Evolutionary conservation across 2,797 vertebrate genomes (phyloP), one percentile per base, ranked within the genome.

Genomic region (Moxostoma hubbsi): DNA sequence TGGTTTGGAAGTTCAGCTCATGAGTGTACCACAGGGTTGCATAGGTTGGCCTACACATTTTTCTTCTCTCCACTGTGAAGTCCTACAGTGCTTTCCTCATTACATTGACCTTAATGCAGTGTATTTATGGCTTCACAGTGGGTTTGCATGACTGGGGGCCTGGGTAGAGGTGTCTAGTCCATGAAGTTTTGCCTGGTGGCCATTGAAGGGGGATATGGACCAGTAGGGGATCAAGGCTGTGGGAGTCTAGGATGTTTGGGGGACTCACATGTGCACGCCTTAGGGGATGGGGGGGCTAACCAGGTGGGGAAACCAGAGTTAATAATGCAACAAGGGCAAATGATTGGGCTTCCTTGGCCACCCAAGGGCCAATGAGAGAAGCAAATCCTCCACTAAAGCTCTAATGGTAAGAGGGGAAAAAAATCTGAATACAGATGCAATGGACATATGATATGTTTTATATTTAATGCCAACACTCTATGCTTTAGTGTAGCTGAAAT

Each of bases 41-140:
- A 69, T 82, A 70, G 49, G 73, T 73, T 57, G 72, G 45, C 75
- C 62, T 36, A 81, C 71, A 62, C 58, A 47, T 77, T 71, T 83
- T 71, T 45, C 65, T 53, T 54, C 36, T 54, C 57, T 68, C 73
- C 67, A 36, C 73, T 76, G 71, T 73, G 81, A 55, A 61, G 72
- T 69, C 70, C 81, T 77, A 81, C 83, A 69, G 81, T 73, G 76
- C 53, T 79, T 79, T 75, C 73, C 81, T 84, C 76, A 84, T 86
- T 86, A 86, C 76, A 81, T 85, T 54, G 79, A 66, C 80, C 75
- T 81, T 83, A 84, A 84, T 80, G 75, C 81, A 50, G 36, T 83
- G 83, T 83, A 86, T 83, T 86, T 84, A 82, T 83, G 81, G 77
- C 72, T 80, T 81, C 64, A 57, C 63, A 77, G 75, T 77, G 43